These are phyloP conservation scores for Drosophila kikkawai DNA, from an alignment of 1,140 invertebrate species.

Conservation along the genomic window DNA sequence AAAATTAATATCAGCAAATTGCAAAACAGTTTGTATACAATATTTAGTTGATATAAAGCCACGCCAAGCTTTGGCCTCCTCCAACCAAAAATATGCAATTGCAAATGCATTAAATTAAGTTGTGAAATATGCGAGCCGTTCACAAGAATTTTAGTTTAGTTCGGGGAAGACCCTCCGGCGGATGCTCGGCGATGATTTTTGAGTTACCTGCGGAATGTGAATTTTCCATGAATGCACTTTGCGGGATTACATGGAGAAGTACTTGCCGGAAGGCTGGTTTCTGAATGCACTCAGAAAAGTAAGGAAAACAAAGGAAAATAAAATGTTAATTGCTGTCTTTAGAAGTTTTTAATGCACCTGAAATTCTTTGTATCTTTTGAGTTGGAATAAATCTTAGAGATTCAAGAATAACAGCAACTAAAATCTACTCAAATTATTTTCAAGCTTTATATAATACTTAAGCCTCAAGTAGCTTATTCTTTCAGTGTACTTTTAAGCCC, in stretches of 20 bases:
- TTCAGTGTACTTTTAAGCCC: not conserved
- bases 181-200: constrained; percentile 57
- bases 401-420: not conserved
- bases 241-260: constrained; percentile 49
- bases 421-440: not conserved
- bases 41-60: constrained; percentile 49
- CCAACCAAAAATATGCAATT: constrained; percentile 48
- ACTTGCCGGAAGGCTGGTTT: not conserved
- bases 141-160: constrained; percentile 11
- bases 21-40: constrained; percentile 51
- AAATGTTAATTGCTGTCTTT: not conserved
- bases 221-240: constrained; percentile 76
- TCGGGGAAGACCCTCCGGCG: constrained; percentile 6
- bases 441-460: too few species aligned
- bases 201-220: constrained; percentile 47
- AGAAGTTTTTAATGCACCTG: not conserved
- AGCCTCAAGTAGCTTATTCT: too few species aligned
- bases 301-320: not conserved
- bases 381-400: not conserved
- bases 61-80: not conserved
- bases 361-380: not conserved
- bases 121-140: constrained; percentile 59
- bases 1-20: constrained; percentile 73
- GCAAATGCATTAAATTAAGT: constrained; percentile 77
- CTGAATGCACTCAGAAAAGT: constrained; percentile 12